Percentiles rank a stretch among this genome's conserved stretches.
Evolutionary conservation across 2,797 vertebrate genomes (phyloP).

Genomic region (Sebastes vulpes): DNA sequence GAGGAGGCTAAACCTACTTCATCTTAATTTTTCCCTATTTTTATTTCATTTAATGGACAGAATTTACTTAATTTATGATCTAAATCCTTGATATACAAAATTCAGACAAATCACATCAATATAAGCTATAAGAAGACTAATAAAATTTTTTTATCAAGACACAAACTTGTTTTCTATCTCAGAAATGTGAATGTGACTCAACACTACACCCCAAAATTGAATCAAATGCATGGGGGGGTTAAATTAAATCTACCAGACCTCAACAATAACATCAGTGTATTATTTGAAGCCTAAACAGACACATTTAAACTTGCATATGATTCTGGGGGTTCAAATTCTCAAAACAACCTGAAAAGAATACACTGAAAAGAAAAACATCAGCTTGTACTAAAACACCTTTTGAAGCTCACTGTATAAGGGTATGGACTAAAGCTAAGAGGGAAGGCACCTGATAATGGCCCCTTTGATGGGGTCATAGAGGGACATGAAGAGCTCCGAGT

Average conservation of each 20-base stretch:
- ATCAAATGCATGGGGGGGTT: too few species aligned
- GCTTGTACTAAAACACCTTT: background rate
- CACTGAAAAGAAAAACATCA: background rate
- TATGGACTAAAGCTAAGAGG: background rate
- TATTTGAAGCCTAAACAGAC: background rate
- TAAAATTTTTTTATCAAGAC: background rate
- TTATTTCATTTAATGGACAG: background rate
- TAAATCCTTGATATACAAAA: background rate
- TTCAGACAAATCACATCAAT: background rate
- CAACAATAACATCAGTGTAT: background rate
- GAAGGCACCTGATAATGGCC: conserved; percentile 90
- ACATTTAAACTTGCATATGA: background rate
- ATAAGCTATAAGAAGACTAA: background rate
- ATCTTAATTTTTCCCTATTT: background rate
- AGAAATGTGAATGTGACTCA: background rate
- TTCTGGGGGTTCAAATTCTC: background rate
- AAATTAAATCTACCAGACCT: too few species aligned
- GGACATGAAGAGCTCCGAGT: conserved; percentile 98
- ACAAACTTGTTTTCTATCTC: background rate
- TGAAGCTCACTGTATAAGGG: background rate
- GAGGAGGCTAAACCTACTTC: background rate
- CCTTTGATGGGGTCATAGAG: conserved; percentile 94
- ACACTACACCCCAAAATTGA: background rate
- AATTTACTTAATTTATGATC: background rate
- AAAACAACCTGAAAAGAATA: background rate